Conservation (phyloP, 2,113 vertebrate genomes). For the Epinephelus moara region DNA sequence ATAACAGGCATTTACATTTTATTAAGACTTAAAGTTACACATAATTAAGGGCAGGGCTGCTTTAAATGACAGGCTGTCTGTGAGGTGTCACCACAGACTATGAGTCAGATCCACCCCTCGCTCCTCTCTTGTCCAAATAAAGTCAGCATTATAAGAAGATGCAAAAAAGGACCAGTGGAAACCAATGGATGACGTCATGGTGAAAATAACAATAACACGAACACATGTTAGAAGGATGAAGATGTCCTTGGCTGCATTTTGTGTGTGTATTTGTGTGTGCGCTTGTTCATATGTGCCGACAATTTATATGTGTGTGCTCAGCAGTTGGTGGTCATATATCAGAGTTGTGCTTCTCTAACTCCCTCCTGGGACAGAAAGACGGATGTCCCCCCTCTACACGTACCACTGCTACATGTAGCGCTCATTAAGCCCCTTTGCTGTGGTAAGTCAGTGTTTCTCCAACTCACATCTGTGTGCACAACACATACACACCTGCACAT, state of each 20-base stretch:
- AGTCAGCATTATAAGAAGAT: no score
- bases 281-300: conserved; percentile 1
- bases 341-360: conserved; percentile 50
- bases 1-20: no score
- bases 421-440: conserved; percentile 34
- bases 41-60: no score
- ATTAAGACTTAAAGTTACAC: no score
- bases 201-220: background rate
- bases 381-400: conserved; percentile 40
- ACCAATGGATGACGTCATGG: no score
- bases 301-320: conserved; percentile 45
- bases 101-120: no score
- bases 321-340: conserved; percentile 66
- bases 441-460: conserved; percentile 14
- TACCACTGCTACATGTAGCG: conserved; percentile 3
- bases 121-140: no score
- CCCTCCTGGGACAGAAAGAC: conserved; percentile 55
- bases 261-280: background rate
- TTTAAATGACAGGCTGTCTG: no score
- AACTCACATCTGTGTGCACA: conserved; percentile 10
- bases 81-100: no score
- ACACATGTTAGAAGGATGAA: background rate
- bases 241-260: background rate
- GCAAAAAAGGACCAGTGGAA: no score
- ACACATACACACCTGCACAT: background rate